Percentiles rank a stretch among this genome's conserved stretches.
Conservation (phyloP, 2,113 vertebrate species). For the Oostethus manadensis region DNA sequence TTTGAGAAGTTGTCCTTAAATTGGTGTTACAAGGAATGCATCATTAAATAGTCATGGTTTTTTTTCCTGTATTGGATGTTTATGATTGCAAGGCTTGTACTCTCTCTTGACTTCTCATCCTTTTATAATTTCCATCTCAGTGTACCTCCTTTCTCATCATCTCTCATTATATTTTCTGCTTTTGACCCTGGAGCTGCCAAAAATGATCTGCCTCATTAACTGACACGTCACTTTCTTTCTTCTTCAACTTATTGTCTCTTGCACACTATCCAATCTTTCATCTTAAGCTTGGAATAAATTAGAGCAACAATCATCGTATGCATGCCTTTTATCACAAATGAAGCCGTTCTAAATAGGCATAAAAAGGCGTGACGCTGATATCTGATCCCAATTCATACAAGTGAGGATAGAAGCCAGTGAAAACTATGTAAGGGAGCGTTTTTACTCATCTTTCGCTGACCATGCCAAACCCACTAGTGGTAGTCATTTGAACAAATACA, state of each 20-base stretch:
- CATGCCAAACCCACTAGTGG: constrained; percentile 38
- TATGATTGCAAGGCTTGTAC: constrained; percentile 6
- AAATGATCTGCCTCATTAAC: constrained; percentile 66
- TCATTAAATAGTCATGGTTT: constrained; percentile 1
- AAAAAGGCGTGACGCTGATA: constrained; percentile 57
- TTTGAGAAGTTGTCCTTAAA: neutral
- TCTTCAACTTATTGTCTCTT: constrained; percentile 67
- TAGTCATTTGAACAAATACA: constrained; percentile 53
- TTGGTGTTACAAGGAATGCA: neutral
- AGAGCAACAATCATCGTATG: constrained; percentile 67
- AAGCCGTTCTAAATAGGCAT: constrained; percentile 71
- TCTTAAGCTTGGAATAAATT: constrained; percentile 73
- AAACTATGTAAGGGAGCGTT: constrained; percentile 52
- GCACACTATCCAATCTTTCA: constrained; percentile 64
- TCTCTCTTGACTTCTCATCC: constrained; percentile 31
- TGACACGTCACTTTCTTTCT: constrained; percentile 54
- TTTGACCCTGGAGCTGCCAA: constrained; percentile 55
- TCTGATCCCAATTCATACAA: constrained; percentile 66
- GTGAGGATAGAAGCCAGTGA: constrained; percentile 37
- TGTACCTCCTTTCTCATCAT: constrained; percentile 42
- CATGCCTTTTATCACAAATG: constrained; percentile 75
- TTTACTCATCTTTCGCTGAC: constrained; percentile 55
- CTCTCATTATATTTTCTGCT: constrained; percentile 49
- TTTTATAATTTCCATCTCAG: constrained; percentile 40
- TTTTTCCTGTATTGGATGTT: neutral